These are phyloP conservation scores for Petrosia ficiformis DNA, from an alignment of 37 sponge, comb jelly and placozoan genomes.

Conservation along the genomic window DNA sequence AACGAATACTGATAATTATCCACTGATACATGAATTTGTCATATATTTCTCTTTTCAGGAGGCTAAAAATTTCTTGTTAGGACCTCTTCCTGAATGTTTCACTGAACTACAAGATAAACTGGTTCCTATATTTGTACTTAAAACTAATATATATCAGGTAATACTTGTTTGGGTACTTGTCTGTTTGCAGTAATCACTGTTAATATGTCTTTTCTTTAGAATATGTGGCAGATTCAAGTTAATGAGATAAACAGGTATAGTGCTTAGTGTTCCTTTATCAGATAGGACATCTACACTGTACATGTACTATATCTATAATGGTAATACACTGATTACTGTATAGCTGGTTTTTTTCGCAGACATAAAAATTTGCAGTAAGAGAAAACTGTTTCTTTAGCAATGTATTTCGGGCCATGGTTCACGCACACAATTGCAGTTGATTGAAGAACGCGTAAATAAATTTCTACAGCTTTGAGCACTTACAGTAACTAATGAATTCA, in stretches of 20 bases:
- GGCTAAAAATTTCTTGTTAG: conserved; percentile 45
- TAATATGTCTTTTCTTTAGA: conserved; percentile 18
- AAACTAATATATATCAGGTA: conserved; percentile 50
- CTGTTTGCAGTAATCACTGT: neutral
- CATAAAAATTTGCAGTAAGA: too few relatives aligned
- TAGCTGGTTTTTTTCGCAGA: too few relatives aligned
- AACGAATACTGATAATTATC: too few relatives aligned
- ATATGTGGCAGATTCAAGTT: conserved; percentile 61
- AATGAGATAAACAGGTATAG: conserved; percentile 66
- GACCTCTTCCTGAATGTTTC: conserved; percentile 48
- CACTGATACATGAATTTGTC: too few relatives aligned
- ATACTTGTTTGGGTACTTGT: neutral
- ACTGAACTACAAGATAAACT: conserved; percentile 45
- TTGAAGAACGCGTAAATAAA: too few relatives aligned
- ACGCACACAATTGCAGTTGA: too few relatives aligned
- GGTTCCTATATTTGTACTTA: conserved; percentile 55
- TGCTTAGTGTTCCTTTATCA: neutral
- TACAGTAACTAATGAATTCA: too few relatives aligned
- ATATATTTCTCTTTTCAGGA: conserved; percentile 13
- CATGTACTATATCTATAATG: neutral
- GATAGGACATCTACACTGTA: neutral
- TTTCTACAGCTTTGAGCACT: too few relatives aligned
- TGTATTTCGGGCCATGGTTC: too few relatives aligned
- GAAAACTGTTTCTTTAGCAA: too few relatives aligned
- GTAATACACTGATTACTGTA: too few relatives aligned